phyloP scores from a whole-genome alignment of 2,888 invertebrate genomes.

The Eupithecia inturbata region DNA sequence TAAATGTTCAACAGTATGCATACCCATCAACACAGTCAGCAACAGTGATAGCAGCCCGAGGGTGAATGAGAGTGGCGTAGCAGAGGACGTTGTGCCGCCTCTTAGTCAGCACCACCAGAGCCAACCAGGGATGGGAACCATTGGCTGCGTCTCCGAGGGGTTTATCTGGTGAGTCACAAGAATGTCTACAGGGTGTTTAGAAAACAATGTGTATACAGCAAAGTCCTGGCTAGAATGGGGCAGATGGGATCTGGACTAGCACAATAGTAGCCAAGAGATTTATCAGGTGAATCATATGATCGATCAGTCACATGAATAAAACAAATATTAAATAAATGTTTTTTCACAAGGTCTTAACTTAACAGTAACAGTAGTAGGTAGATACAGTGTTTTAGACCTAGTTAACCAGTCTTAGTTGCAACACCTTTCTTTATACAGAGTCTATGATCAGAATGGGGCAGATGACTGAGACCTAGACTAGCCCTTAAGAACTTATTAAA shows the following conservation, averaged over 20 bases:
- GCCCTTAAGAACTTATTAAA: background rate
- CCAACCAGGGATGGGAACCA: slow-evolving; percentile 72
- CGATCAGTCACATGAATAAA: no score
- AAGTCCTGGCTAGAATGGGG: background rate
- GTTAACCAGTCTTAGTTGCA: no score
- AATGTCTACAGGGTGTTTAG: background rate
- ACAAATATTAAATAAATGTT: no score
- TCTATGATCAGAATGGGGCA: background rate
- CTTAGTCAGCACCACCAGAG: slow-evolving; percentile 63
- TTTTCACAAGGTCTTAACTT: no score
- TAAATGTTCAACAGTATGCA: slow-evolving; percentile 45
- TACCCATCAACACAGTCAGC: slow-evolving; percentile 73
- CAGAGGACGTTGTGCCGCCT: slow-evolving; percentile 66
- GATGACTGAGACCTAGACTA: background rate
- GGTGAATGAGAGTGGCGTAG: slow-evolving; percentile 73
- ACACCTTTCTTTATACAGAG: no score
- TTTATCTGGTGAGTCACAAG: slow-evolving; percentile 48
- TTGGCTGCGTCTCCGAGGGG: slow-evolving; percentile 55
- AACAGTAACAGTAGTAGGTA: no score
- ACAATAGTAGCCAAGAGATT: background rate
- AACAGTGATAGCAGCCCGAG: slow-evolving; percentile 69
- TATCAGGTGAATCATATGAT: no score
- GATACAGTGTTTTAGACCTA: no score
- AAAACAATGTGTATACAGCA: background rate
- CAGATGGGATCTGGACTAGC: background rate